phyloP scores from a whole-genome alignment of 2,113 vertebrate genomes.

The Laticauda laticaudata region DNA sequence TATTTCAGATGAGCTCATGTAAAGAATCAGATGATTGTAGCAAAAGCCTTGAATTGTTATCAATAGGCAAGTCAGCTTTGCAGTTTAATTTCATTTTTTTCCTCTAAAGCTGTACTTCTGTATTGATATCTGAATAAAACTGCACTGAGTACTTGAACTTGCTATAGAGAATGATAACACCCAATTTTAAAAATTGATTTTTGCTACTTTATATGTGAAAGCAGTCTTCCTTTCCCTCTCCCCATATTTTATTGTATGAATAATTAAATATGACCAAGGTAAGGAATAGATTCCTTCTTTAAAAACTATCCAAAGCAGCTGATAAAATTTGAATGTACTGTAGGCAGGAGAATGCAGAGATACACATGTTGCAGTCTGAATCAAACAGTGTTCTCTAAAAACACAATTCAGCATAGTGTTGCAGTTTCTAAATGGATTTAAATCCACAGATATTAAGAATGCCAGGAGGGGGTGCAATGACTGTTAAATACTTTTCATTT shows the following conservation, averaged over 20 bases:
- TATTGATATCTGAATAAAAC: not conserved
- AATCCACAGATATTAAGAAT: conserved; percentile 4
- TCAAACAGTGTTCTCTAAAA: not conserved
- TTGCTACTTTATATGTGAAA: not conserved
- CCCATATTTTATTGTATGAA: not conserved
- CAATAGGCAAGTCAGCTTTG: not conserved
- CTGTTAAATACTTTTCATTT: not conserved
- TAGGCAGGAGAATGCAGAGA: conserved; percentile 19
- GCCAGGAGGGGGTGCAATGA: not conserved
- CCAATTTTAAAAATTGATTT: not conserved
- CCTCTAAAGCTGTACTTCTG: not conserved
- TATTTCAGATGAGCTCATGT: not conserved
- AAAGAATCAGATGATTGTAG: not conserved
- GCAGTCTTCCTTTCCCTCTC: not conserved
- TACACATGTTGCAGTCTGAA: not conserved
- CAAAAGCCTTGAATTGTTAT: not conserved
- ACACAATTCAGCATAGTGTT: not conserved
- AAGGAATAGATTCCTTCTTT: conserved; percentile 12
- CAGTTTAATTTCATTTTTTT: not conserved
- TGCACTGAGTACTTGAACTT: not conserved
- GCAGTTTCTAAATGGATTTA: not conserved
- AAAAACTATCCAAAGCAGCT: conserved; percentile 19
- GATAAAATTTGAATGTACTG: not conserved
- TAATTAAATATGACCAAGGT: not conserved
- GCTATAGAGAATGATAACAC: not conserved